Base-by-base conservation (phyloP, 2,888 invertebrate species). In the Plusia festucae region DNA sequence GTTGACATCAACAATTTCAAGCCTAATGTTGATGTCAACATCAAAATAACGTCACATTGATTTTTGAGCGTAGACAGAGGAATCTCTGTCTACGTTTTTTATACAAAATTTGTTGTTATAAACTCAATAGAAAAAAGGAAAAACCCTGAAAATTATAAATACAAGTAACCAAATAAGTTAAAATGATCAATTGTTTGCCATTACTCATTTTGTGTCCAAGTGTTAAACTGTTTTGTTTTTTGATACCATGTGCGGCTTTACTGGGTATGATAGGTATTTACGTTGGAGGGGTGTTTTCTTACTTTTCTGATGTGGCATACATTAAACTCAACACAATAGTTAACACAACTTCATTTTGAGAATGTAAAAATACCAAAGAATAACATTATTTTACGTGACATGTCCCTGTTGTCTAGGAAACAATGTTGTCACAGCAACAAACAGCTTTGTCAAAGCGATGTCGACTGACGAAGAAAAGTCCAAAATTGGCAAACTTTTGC, bases 401-500 rank as follows among this genome's bases (percentile, higher is more conserved):
- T 24, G 22, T 44, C 30, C 20, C 49, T 27, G 60, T 66, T 30
- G 61, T 40, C 18, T 61, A 46, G 55, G 81, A 81, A 76, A 78
- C 69, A 65, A 15, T 58, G 77, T 78, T 73, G 55, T 62, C 62
- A 70, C 24, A 65, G 78, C 64, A 60, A 78, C 70, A 53, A 65
- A 56, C 15, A 55, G 40, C 44, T 52, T 40, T 60, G 49, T 11
- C 44, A 40, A 55, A 70, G 64, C 68, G 52, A 94, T 94, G 94
- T 75, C 90, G 44, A 93, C 94, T 5, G 93, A 94, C 61, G 94
- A 94, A 76, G 93, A 94, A 11, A 94, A 94, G 82, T 68, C 81
- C 9, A 91, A 92, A 80, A 70, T 93, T 53, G 75, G 84, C 13
- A 94, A 93, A 81, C 86, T 94, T 49, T 81, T 94, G n/a, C 85